These are phyloP conservation scores for Hydrolagus colliei DNA, from an alignment of 2,797 vertebrate species.

Conservation along the genomic window DNA sequence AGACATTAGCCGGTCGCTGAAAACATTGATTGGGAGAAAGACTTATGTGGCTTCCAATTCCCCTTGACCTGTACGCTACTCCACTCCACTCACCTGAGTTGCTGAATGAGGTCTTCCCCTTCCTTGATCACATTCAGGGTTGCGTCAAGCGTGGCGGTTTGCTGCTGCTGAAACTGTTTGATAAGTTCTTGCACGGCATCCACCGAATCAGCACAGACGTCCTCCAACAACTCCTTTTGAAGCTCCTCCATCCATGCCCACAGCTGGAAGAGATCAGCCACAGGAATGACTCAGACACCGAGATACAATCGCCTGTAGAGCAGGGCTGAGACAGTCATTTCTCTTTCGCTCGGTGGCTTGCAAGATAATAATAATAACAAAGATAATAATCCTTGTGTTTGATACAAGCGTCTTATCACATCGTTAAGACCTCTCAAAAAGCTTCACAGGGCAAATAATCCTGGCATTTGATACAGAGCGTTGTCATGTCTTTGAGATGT, in stretches of 20 bases:
- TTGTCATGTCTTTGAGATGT: no score
- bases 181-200: slow-evolving; percentile 92
- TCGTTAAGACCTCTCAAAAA: no score
- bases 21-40: neutral
- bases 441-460: no score
- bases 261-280: slow-evolving; percentile 57
- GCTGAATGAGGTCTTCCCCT: slow-evolving; percentile 93
- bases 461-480: no score
- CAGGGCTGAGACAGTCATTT: no score
- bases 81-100: slow-evolving; percentile 77
- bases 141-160: slow-evolving; percentile 88
- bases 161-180: slow-evolving; percentile 96
- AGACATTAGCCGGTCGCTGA: neutral
- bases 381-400: no score
- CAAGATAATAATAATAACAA: no score
- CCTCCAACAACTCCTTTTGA: slow-evolving; percentile 93
- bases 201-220: slow-evolving; percentile 87
- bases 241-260: slow-evolving; percentile 99
- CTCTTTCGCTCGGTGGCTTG: no score
- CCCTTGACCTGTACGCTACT: neutral
- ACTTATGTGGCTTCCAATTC: neutral
- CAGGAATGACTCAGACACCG: slow-evolving; percentile 33
- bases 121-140: slow-evolving; percentile 97
- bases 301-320: slow-evolving; percentile 10
- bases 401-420: no score